phyloP scores from a whole-genome alignment of 2,113 vertebrate species.

The Calidris pygmaea region DNA sequence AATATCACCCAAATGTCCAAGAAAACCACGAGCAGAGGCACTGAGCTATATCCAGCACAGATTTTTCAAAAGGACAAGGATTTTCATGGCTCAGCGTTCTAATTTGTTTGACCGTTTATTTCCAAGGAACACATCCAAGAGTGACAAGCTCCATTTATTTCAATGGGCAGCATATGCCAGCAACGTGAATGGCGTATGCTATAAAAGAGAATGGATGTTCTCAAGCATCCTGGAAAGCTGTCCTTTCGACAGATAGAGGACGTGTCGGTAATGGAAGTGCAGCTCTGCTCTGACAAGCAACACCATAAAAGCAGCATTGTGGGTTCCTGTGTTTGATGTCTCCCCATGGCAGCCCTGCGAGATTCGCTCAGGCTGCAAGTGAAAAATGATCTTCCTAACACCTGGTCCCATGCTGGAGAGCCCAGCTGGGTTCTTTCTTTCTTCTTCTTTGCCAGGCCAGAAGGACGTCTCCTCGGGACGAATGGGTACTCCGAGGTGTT shows the following conservation, averaged over 20 bases:
- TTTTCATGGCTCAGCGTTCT: slow-evolving; percentile 57
- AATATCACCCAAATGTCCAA: neutral
- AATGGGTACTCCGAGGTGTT: neutral
- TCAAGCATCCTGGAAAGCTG: slow-evolving; percentile 33
- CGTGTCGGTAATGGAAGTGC: neutral
- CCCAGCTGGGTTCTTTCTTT: neutral
- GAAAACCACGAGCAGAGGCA: neutral
- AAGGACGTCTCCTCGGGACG: neutral
- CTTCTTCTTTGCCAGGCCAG: neutral
- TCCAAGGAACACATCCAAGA: slow-evolving; percentile 63
- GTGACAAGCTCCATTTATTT: slow-evolving; percentile 71
- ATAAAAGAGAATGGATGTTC: slow-evolving; percentile 62
- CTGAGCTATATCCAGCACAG: slow-evolving; percentile 23
- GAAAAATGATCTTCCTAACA: neutral
- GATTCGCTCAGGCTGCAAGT: neutral
- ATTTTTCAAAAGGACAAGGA: slow-evolving; percentile 61
- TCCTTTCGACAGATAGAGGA: slow-evolving; percentile 33
- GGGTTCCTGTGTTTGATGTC: neutral
- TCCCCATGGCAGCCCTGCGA: neutral
- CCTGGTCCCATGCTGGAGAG: neutral
- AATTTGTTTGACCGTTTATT: slow-evolving; percentile 67
- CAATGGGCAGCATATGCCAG: slow-evolving; percentile 64
- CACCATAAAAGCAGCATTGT: neutral
- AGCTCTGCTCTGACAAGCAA: slow-evolving; percentile 35
- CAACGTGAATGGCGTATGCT: slow-evolving; percentile 35